Evolutionary conservation across 2,888 invertebrate genomes (phyloP).

Genomic region (Aporophyla nigra): DNA sequence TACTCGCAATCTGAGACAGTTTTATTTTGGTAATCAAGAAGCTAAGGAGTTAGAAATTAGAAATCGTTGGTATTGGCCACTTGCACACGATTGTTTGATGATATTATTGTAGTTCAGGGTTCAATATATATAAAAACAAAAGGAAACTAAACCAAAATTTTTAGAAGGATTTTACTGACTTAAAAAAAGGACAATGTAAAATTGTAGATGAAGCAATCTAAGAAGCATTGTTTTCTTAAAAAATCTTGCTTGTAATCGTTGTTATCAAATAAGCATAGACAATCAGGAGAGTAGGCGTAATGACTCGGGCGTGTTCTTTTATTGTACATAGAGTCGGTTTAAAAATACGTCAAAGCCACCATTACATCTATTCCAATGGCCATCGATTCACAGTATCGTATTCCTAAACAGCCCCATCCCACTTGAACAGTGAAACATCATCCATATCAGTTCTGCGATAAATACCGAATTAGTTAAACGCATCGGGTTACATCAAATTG

Average conservation of each 20-base stretch:
- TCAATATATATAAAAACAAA: neutral
- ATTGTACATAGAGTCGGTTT: neutral
- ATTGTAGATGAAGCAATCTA: neutral
- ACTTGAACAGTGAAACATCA: slow-evolving; percentile 39
- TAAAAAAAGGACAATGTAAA: neutral
- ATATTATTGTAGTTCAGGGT: neutral
- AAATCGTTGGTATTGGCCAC: neutral
- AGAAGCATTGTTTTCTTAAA: neutral
- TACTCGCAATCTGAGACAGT: slow-evolving; percentile 75
- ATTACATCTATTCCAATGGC: neutral
- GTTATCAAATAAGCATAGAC: neutral
- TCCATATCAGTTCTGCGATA: slow-evolving; percentile 61
- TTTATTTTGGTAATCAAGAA: slow-evolving; percentile 68
- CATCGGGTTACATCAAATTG: slow-evolving; percentile 67
- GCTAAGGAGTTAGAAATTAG: slow-evolving; percentile 42
- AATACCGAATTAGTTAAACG: slow-evolving; percentile 64
- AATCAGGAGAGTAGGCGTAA: neutral
- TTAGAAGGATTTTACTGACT: neutral
- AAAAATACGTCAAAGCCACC: neutral
- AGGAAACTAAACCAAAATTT: neutral
- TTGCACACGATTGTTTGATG: neutral
- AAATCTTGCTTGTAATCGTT: neutral
- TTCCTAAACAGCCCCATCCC: slow-evolving; percentile 42
- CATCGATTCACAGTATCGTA: slow-evolving; percentile 44
- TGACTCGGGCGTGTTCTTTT: neutral